Percentiles rank a stretch among this genome's conserved stretches.
Evolutionary conservation across 2,113 vertebrate genomes (phyloP).

Genomic region (Micromys minutus): DNA sequence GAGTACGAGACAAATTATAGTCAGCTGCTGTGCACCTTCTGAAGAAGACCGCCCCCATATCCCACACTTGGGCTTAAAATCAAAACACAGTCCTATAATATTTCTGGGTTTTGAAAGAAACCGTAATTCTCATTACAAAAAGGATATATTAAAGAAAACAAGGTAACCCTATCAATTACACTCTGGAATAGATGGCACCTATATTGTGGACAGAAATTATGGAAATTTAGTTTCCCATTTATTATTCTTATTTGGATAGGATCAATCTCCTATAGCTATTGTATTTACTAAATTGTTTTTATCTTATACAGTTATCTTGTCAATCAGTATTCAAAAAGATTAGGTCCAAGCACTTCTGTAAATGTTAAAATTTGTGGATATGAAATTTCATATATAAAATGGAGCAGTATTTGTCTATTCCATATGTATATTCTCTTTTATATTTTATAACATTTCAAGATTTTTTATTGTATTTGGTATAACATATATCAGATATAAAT

Average conservation of each 20-base stretch:
- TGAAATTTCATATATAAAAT: no score
- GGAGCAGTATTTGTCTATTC: background rate
- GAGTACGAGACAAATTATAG: no score
- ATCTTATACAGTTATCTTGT: background rate
- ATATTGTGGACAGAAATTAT: background rate
- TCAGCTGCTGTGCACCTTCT: no score
- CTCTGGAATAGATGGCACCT: background rate
- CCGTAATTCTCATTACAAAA: no score
- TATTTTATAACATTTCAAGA: background rate
- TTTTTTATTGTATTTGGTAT: background rate
- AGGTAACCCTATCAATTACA: background rate
- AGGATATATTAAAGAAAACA: background rate
- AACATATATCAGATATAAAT: background rate
- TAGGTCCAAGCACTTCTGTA: background rate
- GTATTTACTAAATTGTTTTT: background rate
- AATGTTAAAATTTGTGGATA: background rate
- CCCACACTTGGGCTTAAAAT: no score
- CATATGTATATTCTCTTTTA: background rate
- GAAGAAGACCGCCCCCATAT: no score
- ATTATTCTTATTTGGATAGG: background rate
- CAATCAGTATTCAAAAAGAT: background rate
- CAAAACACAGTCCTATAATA: no score
- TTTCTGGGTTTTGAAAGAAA: no score
- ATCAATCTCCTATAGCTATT: background rate
- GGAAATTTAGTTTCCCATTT: background rate